phyloP scores from a whole-genome alignment of 2,888 invertebrate genomes.

The Mythimna ferrago region DNA sequence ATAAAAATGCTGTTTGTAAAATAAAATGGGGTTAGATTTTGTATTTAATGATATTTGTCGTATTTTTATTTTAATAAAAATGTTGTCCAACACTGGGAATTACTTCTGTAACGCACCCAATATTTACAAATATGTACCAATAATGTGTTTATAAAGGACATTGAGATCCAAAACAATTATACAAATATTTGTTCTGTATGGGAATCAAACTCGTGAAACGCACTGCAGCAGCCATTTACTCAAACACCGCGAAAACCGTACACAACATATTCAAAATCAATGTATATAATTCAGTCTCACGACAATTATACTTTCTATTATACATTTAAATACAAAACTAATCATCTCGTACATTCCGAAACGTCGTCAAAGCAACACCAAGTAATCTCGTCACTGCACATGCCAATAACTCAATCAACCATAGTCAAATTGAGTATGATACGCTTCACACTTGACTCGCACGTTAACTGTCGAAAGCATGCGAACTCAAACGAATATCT shows the following conservation, averaged over 20 bases:
- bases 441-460: slow-evolving; percentile 8
- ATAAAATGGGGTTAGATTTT: background rate
- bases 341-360: background rate
- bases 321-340: background rate
- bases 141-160: too few relatives aligned
- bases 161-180: too few relatives aligned
- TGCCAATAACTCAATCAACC: slow-evolving; percentile 22
- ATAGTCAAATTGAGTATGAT: slow-evolving; percentile 26
- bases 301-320: background rate
- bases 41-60: background rate
- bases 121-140: too few relatives aligned
- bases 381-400: background rate
- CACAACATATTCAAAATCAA: too few relatives aligned
- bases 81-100: too few relatives aligned
- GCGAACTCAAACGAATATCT: slow-evolving; percentile 8
- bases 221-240: too few relatives aligned
- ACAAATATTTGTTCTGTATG: too few relatives aligned
- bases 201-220: too few relatives aligned
- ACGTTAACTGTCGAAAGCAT: background rate
- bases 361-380: slow-evolving; percentile 8
- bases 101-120: too few relatives aligned
- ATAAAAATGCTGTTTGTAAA: background rate
- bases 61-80: background rate
- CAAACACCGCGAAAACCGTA: too few relatives aligned
- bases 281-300: too few relatives aligned